These are phyloP conservation scores for Ophonus ardosiacus DNA, from an alignment of 2,888 invertebrate species.

Conservation along the genomic window DNA sequence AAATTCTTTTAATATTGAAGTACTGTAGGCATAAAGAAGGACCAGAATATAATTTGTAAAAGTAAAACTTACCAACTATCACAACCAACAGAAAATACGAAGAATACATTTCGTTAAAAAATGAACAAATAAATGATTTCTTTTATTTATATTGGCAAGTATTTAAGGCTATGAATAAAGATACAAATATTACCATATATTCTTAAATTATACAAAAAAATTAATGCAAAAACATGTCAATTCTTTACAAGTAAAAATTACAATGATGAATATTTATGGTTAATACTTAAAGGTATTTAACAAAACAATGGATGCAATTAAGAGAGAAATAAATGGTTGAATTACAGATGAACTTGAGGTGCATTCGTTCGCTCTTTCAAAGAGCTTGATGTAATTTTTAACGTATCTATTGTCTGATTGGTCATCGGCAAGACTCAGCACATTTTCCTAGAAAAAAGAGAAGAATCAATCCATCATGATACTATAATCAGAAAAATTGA, in stretches of 20 bases:
- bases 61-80: neutral
- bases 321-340: slow-evolving; percentile 1
- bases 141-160: neutral
- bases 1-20: too few species aligned
- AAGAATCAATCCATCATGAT: neutral
- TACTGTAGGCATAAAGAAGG: too few species aligned
- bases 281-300: slow-evolving; percentile 11
- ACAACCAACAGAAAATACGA: neutral
- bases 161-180: neutral
- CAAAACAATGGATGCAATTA: slow-evolving; percentile 28
- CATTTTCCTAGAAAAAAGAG: slow-evolving; percentile 75
- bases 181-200: neutral
- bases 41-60: neutral
- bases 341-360: slow-evolving; percentile 53
- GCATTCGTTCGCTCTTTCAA: slow-evolving; percentile 75
- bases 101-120: neutral
- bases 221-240: slow-evolving; percentile 12
- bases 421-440: slow-evolving; percentile 78
- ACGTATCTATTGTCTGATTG: slow-evolving; percentile 75
- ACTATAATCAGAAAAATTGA: too few species aligned
- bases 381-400: slow-evolving; percentile 79
- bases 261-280: neutral
- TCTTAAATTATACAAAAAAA: neutral
- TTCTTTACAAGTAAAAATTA: slow-evolving; percentile 11
- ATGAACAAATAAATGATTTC: neutral